Evolutionary conservation across 1,140 invertebrate species (phyloP).

Genomic region (Lepidurus packardi): DNA sequence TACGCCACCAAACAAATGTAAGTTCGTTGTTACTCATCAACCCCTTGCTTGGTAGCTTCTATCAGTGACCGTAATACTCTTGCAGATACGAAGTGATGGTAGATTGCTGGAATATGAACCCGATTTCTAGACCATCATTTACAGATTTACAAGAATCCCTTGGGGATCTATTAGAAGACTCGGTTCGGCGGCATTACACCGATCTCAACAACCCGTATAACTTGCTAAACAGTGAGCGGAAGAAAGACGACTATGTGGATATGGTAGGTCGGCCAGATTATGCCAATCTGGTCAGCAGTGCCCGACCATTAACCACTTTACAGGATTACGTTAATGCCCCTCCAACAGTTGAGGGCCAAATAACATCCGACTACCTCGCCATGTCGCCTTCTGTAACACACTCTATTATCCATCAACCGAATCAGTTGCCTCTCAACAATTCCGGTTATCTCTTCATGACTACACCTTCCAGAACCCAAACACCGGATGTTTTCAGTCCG

Average conservation of each 20-base stretch:
- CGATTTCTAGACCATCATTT: constrained; percentile 70
- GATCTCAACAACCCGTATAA: constrained; percentile 77
- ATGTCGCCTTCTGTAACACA: background rate
- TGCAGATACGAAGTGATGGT: constrained; percentile 68
- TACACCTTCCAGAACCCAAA: background rate
- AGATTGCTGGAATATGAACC: constrained; percentile 75
- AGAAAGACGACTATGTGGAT: constrained; percentile 61
- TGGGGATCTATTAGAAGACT: constrained; percentile 71
- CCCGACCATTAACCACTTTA: background rate
- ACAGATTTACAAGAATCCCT: constrained; percentile 64
- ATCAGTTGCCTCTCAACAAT: background rate
- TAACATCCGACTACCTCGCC: background rate
- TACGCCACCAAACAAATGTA: background rate
- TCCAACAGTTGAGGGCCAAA: background rate
- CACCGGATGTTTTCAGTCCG: constrained; percentile 6
- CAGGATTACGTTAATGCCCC: background rate
- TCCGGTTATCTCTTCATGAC: constrained; percentile 31
- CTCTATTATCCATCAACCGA: background rate
- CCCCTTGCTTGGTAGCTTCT: background rate
- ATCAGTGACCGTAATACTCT: background rate
- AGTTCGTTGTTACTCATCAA: background rate
- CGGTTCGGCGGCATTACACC: constrained; percentile 74
- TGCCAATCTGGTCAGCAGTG: constrained; percentile 44
- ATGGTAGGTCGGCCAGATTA: constrained; percentile 69
- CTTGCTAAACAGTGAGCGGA: constrained; percentile 56